These are phyloP conservation scores for Coecobrya sp. DNA, from an alignment of 2,888 invertebrate species.

Conservation along the genomic window DNA sequence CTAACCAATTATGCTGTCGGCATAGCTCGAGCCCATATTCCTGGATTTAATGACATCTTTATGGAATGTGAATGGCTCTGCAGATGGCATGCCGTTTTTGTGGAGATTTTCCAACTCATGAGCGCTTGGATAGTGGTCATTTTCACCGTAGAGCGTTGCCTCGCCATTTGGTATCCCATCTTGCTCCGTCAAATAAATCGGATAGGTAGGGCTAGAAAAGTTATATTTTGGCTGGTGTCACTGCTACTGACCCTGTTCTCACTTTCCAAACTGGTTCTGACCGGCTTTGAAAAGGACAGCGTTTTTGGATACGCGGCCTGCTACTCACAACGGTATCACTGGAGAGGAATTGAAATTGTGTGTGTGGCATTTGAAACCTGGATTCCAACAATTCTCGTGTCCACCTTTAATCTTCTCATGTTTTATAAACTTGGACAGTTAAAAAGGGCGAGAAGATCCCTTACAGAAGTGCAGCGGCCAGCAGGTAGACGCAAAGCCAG, in stretches of 20 bases:
- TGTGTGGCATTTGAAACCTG: conserved; percentile 88
- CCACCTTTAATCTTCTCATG: conserved; percentile 87
- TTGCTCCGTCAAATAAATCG: conserved; percentile 71
- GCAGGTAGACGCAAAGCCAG: not conserved
- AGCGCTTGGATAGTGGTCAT: conserved; percentile 88
- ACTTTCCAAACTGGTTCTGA: conserved; percentile 87
- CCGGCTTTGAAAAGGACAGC: conserved; percentile 88
- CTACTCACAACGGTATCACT: conserved; percentile 87
- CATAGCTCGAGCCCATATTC: conserved; percentile 87
- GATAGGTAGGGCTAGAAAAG: conserved; percentile 76
- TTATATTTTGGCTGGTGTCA: conserved; percentile 73
- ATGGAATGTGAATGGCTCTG: conserved; percentile 87
- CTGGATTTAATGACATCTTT: conserved; percentile 87
- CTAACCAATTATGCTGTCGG: conserved; percentile 87
- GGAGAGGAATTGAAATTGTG: conserved; percentile 87
- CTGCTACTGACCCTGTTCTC: conserved; percentile 86
- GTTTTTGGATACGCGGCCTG: conserved; percentile 88
- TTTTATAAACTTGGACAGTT: conserved; percentile 86
- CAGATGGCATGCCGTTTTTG: conserved; percentile 85
- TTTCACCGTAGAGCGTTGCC: conserved; percentile 87
- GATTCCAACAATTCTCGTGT: conserved; percentile 87
- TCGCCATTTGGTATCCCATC: conserved; percentile 86
- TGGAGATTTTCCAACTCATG: conserved; percentile 87
- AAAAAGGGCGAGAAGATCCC: conserved; percentile 69
- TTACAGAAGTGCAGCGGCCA: conserved; percentile 70